Evolutionary conservation across 2,797 vertebrate genomes (phyloP).

Genomic region (Acanthis flammea): DNA sequence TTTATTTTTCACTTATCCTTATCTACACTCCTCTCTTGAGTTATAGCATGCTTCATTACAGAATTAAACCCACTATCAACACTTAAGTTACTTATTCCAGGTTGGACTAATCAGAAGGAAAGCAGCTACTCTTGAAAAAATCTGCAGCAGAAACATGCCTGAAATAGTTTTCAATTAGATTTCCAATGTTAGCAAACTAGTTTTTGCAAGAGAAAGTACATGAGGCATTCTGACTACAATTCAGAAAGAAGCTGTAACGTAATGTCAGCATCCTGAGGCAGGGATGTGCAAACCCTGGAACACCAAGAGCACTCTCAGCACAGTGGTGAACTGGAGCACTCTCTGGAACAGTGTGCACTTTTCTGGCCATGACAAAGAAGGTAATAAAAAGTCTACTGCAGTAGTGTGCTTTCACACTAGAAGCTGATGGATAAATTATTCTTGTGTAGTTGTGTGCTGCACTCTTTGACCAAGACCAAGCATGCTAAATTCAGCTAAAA

Average conservation of each 20-base stretch:
- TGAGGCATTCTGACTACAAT: background rate
- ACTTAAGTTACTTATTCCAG: background rate
- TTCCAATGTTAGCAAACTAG: background rate
- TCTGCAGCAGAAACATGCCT: background rate
- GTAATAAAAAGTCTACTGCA: background rate
- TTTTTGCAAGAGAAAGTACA: background rate
- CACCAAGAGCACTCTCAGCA: background rate
- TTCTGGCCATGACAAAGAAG: background rate
- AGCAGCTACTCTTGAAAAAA: background rate
- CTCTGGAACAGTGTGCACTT: background rate
- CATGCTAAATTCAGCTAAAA: background rate
- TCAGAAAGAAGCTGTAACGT: background rate
- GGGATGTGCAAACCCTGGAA: background rate
- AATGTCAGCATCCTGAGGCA: rapidly evolving
- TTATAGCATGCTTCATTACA: background rate
- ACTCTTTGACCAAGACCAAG: background rate
- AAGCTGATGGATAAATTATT: background rate
- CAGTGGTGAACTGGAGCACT: background rate
- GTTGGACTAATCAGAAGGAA: background rate
- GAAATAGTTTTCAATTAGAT: background rate
- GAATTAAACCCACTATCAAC: background rate
- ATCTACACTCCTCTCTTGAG: background rate
- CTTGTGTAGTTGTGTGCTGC: background rate
- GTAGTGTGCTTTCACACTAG: background rate
- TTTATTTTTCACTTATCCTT: background rate